Evolutionary conservation across 2,888 invertebrate genomes (phyloP), one percentile per base, ranked within the genome.

Genomic region (Drosophila gaucha): DNA sequence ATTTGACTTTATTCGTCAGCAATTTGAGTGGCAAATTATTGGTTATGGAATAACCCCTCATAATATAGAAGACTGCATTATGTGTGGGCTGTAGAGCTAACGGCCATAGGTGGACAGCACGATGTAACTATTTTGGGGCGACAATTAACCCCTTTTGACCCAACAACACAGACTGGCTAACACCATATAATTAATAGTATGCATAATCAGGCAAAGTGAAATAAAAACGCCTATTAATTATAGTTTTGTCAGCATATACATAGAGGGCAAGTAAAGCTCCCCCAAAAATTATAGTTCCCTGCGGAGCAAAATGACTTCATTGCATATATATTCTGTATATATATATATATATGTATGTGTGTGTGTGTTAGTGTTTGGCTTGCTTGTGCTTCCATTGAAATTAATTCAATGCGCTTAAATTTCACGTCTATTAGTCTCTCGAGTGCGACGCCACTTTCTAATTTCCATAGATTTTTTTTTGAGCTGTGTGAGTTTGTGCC

Each of bases 361-460:
- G 55, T 38, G 28, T 18, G 39, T 2, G 22, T 43, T 43, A 28
- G 28, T 18, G 24, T 24, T n/a, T n/a, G n/a, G n/a, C n/a, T 28
- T 44, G 43, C 28, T 18, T 44, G 43, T 44, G 52, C 9, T 49
- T 31, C 28, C 31, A 51, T 44, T 56, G 43, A 71, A 86, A 86
- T 86, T 86, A 86, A 84, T 88, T 86, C 88, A 86, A 86, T 77
- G 88, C 84, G 86, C 83, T 88, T 88, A 87, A 87, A 84, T 84
- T 84, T 84, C 83, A 86, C 83, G 83, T 83, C 86, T 87, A 87
- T 86, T 87, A 86, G 88, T 82, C 88, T 86, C 71, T 50, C 46
- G 86, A 76, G 78, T 73, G 60, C 69, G 56, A 55, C 50, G 69
- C 79, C 56, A 66, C 70, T 71, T 86, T 71, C 80, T 86, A 86